These are phyloP conservation scores for Drosophila ironensis DNA, from an alignment of 1,140 invertebrate species.

Conservation along the genomic window DNA sequence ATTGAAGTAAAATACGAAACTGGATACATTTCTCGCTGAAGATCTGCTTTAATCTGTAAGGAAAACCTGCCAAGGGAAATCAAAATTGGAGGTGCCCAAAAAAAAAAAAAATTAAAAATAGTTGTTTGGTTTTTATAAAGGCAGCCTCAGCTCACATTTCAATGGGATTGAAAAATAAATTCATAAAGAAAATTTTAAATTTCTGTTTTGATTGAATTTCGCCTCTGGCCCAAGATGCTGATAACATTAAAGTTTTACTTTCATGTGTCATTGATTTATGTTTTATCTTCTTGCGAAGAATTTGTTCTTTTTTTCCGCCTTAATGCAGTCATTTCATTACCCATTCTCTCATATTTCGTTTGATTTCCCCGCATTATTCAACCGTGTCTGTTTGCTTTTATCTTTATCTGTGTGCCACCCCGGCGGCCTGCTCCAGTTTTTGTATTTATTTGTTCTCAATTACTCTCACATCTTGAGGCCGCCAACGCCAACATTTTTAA, in stretches of 20 bases:
- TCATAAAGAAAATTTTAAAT: too few species aligned
- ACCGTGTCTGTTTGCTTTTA: constrained; percentile 11
- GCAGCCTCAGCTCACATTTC: too few species aligned
- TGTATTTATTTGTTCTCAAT: constrained; percentile 62
- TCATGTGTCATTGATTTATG: background rate
- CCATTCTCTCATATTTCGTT: constrained; percentile 35
- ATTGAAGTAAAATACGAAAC: constrained; percentile 19
- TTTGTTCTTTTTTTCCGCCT: constrained; percentile 10
- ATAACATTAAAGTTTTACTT: background rate
- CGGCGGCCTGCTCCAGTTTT: constrained; percentile 7
- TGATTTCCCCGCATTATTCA: constrained; percentile 14
- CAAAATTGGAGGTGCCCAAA: too few species aligned
- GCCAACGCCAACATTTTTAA: constrained; percentile 52
- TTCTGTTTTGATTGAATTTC: too few species aligned
- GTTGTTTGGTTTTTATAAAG: too few species aligned
- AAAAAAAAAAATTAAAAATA: too few species aligned
- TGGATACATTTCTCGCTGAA: too few species aligned
- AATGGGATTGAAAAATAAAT: too few species aligned
- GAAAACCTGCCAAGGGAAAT: too few species aligned
- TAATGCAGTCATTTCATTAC: constrained; percentile 34
- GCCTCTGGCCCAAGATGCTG: too few species aligned
- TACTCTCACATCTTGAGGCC: constrained; percentile 29
- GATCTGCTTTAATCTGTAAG: too few species aligned
- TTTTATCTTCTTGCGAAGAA: background rate
- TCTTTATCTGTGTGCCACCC: constrained; percentile 1